Conservation (phyloP, 2,113 vertebrate genomes). For the Odontesthes bonariensis region DNA sequence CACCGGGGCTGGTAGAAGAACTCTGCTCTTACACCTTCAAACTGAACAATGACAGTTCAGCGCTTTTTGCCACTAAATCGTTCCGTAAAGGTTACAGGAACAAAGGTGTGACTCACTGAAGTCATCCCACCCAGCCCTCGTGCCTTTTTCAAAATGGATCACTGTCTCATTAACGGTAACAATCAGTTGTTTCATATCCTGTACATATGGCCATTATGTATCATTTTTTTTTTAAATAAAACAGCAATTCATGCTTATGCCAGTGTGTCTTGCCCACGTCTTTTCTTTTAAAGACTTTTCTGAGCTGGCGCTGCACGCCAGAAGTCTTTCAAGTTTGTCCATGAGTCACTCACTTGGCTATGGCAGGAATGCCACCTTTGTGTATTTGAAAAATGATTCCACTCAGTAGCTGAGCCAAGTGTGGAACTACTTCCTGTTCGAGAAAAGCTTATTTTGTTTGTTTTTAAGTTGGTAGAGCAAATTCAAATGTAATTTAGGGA, state of each 20-base stretch:
- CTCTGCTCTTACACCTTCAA: not conserved
- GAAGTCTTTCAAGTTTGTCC: not conserved
- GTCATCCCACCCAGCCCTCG: slow-evolving; percentile 30
- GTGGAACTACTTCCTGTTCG: too few relatives aligned
- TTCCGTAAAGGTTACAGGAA: too few relatives aligned
- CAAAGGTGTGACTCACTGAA: not conserved
- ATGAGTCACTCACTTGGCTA: not conserved
- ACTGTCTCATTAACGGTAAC: slow-evolving; percentile 23
- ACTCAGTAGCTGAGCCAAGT: too few relatives aligned
- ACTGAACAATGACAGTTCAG: not conserved
- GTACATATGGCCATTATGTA: slow-evolving; percentile 79
- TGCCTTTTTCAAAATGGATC: too few relatives aligned
- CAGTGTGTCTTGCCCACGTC: not conserved
- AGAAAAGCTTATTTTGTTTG: too few relatives aligned
- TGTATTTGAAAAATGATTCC: too few relatives aligned
- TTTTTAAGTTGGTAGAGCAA: too few relatives aligned
- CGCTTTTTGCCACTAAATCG: too few relatives aligned
- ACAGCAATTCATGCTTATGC: slow-evolving; percentile 41
- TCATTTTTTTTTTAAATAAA: slow-evolving; percentile 66
- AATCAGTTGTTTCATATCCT: slow-evolving; percentile 68
- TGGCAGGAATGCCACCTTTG: too few relatives aligned
- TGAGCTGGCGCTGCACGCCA: not conserved
- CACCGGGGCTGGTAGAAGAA: slow-evolving; percentile 7
- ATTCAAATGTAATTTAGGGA: too few relatives aligned
- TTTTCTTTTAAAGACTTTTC: not conserved